These are phyloP conservation scores for Cygnus olor DNA, from an alignment of 2,797 vertebrate species.

Conservation along the genomic window DNA sequence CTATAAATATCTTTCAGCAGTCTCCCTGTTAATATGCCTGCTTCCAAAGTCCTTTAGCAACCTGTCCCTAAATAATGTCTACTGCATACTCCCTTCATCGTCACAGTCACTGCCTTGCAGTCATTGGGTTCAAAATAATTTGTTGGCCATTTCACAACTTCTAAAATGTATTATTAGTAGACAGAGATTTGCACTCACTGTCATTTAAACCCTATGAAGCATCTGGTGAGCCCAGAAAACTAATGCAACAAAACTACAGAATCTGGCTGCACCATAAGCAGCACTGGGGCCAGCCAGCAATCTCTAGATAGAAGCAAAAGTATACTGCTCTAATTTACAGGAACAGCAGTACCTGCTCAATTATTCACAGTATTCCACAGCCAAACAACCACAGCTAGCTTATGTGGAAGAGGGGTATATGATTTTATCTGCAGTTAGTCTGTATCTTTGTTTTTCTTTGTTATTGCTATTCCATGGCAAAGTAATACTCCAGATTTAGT, in stretches of 20 bases:
- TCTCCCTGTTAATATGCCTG: background rate
- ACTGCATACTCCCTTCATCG: background rate
- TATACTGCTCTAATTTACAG: background rate
- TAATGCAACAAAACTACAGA: background rate
- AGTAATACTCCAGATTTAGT: background rate
- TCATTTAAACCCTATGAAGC: background rate
- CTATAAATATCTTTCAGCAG: background rate
- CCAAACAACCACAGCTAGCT: background rate
- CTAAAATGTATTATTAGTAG: background rate
- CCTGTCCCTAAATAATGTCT: background rate
- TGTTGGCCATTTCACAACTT: background rate
- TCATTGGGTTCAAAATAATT: background rate
- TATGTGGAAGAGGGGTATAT: fast-evolving
- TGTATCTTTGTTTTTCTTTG: background rate
- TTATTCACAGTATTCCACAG: background rate
- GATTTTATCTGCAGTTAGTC: background rate
- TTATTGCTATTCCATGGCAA: background rate
- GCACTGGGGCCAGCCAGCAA: fast-evolving
- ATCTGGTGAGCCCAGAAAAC: background rate
- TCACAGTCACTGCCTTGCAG: background rate
- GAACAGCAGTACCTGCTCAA: background rate
- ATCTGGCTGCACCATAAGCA: background rate
- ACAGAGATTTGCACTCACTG: background rate
- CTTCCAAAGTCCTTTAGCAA: background rate
- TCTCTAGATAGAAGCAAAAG: background rate